These are phyloP conservation scores for Arvicanthis niloticus DNA, from an alignment of 2,113 vertebrate species.

Conservation along the genomic window DNA sequence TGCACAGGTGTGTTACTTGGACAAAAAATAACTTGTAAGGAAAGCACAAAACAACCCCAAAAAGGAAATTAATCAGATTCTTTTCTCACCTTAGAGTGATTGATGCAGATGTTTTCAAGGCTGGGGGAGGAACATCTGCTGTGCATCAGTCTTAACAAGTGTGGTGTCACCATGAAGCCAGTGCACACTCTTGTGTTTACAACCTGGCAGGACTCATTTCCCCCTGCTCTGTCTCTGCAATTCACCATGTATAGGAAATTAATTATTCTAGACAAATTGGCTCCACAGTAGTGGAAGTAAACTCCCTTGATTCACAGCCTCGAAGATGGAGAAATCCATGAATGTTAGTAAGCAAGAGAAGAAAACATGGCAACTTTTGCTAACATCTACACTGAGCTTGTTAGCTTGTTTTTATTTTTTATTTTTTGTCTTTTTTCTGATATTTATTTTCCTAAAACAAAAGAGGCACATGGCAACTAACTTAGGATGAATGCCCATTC, in stretches of 20 bases:
- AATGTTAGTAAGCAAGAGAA: constrained; percentile 19
- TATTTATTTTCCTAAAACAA: constrained; percentile 60
- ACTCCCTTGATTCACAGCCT: not conserved
- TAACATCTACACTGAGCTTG: constrained; percentile 31
- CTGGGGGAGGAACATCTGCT: constrained; percentile 69
- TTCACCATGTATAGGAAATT: constrained; percentile 56
- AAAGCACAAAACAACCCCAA: constrained; percentile 26
- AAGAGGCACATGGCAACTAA: constrained; percentile 59
- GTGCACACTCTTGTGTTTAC: constrained; percentile 45
- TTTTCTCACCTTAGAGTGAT: constrained; percentile 64
- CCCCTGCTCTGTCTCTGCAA: constrained; percentile 36
- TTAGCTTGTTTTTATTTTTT: not conserved
- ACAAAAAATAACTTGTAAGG: constrained; percentile 56
- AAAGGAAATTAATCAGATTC: constrained; percentile 61
- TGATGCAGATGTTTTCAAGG: constrained; percentile 69
- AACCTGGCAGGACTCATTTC: constrained; percentile 32
- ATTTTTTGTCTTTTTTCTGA: not conserved
- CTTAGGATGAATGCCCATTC: constrained; percentile 8
- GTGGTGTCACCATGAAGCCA: constrained; percentile 45
- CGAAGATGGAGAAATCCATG: not conserved
- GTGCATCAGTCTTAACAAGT: constrained; percentile 68
- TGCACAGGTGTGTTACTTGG: not conserved
- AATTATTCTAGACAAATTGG: constrained; percentile 37
- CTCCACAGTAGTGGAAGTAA: not conserved
- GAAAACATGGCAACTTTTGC: not conserved